Conservation (phyloP, 2,797 vertebrate species). For the Enteromius unitaeniatus region DNA sequence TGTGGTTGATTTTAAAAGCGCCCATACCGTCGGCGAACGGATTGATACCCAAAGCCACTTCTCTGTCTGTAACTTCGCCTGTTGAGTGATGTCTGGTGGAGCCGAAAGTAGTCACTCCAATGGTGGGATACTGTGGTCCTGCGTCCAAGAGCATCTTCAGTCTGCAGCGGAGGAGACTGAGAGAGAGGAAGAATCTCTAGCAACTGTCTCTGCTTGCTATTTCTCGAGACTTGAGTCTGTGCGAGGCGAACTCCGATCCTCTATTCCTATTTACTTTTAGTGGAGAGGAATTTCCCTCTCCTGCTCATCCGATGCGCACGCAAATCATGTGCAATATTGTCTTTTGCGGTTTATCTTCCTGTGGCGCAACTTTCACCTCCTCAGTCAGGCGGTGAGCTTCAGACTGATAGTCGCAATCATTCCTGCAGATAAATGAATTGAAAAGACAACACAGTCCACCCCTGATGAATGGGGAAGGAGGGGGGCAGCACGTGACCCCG, state of each 20-base stretch:
- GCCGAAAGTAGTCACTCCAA: conserved; percentile 99
- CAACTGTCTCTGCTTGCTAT: conserved; percentile 45
- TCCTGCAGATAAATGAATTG: conserved; percentile 99
- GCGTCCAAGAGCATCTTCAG: conserved; percentile 99
- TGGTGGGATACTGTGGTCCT: conserved; percentile 97
- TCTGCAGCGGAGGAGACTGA: conserved; percentile 84
- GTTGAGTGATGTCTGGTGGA: conserved; percentile 97
- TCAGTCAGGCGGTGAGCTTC: conserved; percentile 99
- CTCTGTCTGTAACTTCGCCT: conserved; percentile 96
- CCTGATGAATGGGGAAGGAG: conserved; percentile 98
- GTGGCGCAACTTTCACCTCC: conserved; percentile 99
- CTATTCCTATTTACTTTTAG: conserved; percentile 78
- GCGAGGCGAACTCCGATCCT: conserved; percentile 77
- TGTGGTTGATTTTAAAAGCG: conserved; percentile 99
- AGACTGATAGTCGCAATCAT: conserved; percentile 99
- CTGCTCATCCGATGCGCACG: conserved; percentile 81
- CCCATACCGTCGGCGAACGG: conserved; percentile 99
- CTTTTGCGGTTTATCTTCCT: conserved; percentile 99
- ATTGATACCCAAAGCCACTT: conserved; percentile 98
- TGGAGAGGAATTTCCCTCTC: conserved; percentile 76
- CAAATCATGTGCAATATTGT: conserved; percentile 97
- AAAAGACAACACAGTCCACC: conserved; percentile 99
- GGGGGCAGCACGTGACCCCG: conserved; percentile 86
- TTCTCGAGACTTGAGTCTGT: conserved; percentile 67
- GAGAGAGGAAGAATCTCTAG: conserved; percentile 72